phyloP scores from a whole-genome alignment of 92 coral and sea anemone genomes.

The Paragorgia papillata region DNA sequence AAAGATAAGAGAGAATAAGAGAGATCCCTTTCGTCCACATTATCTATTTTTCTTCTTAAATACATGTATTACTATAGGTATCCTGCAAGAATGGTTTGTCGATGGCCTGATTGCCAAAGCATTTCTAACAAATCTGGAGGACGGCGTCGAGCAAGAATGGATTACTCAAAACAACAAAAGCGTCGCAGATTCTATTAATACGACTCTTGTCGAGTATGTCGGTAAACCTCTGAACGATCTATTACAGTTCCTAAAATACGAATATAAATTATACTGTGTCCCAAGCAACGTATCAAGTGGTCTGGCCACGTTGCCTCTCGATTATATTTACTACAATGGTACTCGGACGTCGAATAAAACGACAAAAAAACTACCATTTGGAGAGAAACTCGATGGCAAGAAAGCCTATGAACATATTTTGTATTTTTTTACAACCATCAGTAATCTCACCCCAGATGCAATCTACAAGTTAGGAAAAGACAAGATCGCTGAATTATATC shows the following conservation, averaged over 20 bases:
- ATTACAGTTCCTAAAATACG: constrained; percentile 64
- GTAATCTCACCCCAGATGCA: constrained; percentile 69
- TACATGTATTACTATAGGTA: neutral
- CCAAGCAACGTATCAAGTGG: constrained; percentile 94
- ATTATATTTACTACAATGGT: constrained; percentile 72
- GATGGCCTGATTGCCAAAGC: neutral
- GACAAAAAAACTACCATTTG: constrained; percentile 67
- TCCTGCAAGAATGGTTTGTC: neutral
- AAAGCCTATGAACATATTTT: constrained; percentile 83
- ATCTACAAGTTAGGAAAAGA: constrained; percentile 66
- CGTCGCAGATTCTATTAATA: constrained; percentile 58
- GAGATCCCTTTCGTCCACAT: too few species aligned
- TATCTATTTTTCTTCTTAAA: too few species aligned
- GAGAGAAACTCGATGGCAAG: constrained; percentile 70
- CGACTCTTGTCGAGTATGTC: constrained; percentile 69
- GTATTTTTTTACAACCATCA: constrained; percentile 89
- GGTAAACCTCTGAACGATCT: constrained; percentile 78
- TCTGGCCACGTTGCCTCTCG: constrained; percentile 79
- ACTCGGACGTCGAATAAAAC: constrained; percentile 62
- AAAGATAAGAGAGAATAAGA: too few species aligned
- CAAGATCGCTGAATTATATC: constrained; percentile 69
- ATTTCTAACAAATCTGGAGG: constrained; percentile 5
- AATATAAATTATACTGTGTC: constrained; percentile 83
- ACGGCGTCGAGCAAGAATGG: constrained; percentile 62
- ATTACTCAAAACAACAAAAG: constrained; percentile 44